phyloP scores from a whole-genome alignment of 1,140 invertebrate species.

The Hirudo medicinalis region DNA sequence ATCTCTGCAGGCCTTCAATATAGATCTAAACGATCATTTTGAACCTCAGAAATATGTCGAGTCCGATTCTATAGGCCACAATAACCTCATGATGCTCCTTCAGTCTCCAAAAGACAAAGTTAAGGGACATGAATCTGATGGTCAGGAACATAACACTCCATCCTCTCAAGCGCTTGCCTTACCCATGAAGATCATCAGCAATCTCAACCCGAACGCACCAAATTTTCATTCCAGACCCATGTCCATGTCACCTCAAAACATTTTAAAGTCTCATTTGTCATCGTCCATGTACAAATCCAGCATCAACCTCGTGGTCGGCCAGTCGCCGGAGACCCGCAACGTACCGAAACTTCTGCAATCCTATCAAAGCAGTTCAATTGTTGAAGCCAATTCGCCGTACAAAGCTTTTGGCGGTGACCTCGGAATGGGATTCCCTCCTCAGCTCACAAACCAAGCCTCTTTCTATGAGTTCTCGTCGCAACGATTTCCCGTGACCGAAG shows the following conservation, averaged over 20 bases:
- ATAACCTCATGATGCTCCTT: conserved; percentile 4
- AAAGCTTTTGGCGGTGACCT: too few species aligned
- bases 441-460: too few species aligned
- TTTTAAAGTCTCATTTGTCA: background rate
- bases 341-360: background rate
- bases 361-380: too few species aligned
- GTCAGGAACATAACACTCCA: too few species aligned
- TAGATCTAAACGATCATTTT: background rate
- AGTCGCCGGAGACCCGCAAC: background rate
- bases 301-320: background rate
- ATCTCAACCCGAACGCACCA: conserved; percentile 14
- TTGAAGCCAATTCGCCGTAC: too few species aligned
- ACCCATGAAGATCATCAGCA: conserved; percentile 1
- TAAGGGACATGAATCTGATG: too few species aligned
- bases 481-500: too few species aligned
- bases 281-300: conserved; percentile 6
- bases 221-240: conserved; percentile 11
- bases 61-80: background rate
- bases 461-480: too few species aligned
- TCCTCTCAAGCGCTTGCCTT: too few species aligned
- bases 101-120: background rate
- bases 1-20: background rate
- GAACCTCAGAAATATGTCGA: background rate
- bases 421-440: too few species aligned
- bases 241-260: background rate